Conservation (phyloP, 1,140 invertebrate species). For the Ericerus pela region DNA sequence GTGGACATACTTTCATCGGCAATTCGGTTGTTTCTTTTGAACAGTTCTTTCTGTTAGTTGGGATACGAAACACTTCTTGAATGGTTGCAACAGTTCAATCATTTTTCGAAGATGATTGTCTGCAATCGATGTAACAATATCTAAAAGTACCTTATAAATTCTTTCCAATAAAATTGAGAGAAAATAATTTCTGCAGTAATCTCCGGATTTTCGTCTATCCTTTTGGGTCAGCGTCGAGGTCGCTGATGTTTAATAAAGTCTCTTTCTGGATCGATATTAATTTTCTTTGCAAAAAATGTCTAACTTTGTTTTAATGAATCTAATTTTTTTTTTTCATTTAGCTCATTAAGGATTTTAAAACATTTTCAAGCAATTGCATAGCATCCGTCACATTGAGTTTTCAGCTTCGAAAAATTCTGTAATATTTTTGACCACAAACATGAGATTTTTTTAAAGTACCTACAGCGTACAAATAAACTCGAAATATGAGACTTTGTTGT, state of each 20-base stretch:
- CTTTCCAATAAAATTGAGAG: constrained; percentile 10
- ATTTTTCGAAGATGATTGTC: constrained; percentile 5
- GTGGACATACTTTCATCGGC: background rate
- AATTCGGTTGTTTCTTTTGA: constrained; percentile 2
- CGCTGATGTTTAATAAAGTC: background rate
- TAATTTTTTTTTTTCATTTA: constrained; percentile 4
- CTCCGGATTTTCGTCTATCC: too few relatives aligned
- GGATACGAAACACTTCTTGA: background rate
- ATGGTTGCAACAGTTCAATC: background rate
- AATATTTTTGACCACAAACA: too few relatives aligned
- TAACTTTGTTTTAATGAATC: background rate
- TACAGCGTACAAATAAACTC: too few relatives aligned
- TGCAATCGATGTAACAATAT: background rate
- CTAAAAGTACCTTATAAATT: constrained; percentile 4
- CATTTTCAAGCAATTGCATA: too few relatives aligned
- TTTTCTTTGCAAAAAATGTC: background rate
- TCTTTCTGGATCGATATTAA: constrained; percentile 1
- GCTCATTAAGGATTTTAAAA: constrained; percentile 1
- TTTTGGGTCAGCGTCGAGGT: too few relatives aligned
- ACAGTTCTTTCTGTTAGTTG: constrained; percentile 9
- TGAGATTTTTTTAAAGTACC: too few relatives aligned
- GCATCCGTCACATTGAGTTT: too few relatives aligned
- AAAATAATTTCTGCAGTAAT: background rate
- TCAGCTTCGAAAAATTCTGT: too few relatives aligned
- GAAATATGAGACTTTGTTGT: too few relatives aligned